Percentiles rank a stretch among this genome's conserved stretches.
These are phyloP conservation scores for Siphamia tubifer DNA, from an alignment of 2,113 vertebrate genomes.

Conservation along the genomic window DNA sequence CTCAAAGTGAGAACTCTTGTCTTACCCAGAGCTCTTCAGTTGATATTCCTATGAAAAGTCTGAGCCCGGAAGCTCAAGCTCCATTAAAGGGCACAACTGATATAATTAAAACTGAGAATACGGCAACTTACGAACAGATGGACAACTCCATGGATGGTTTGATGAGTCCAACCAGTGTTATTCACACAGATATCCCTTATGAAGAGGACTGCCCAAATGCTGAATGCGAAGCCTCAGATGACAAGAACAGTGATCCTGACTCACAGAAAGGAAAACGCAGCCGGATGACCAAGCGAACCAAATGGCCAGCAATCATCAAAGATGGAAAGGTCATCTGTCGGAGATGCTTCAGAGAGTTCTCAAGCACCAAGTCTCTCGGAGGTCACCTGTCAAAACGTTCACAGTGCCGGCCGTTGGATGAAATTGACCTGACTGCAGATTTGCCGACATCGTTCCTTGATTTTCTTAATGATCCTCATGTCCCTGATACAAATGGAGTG, in stretches of 20 bases:
- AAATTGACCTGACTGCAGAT: conserved; percentile 90
- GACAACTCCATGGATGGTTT: conserved; percentile 63
- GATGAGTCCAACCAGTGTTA: conserved; percentile 53
- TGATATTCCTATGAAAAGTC: conserved; percentile 79
- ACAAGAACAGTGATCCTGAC: conserved; percentile 74
- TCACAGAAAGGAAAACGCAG: conserved; percentile 88
- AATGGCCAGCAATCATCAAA: conserved; percentile 97
- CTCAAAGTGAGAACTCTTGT: conserved; percentile 73
- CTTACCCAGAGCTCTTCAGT: conserved; percentile 76
- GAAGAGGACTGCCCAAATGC: conserved; percentile 62
- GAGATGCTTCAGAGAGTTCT: conserved; percentile 96
- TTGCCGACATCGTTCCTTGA: conserved; percentile 91
- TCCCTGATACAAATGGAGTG: conserved; percentile 69
- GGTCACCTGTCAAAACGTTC: conserved; percentile 96
- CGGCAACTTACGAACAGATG: conserved; percentile 48
- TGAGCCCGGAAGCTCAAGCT: conserved; percentile 51
- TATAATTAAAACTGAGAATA: conserved; percentile 51
- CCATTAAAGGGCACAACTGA: conserved; percentile 43
- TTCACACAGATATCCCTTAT: conserved; percentile 66
- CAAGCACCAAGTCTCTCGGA: conserved; percentile 95
- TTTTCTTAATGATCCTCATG: conserved; percentile 88
- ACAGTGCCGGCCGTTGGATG: conserved; percentile 93
- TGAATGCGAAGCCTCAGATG: conserved; percentile 66
- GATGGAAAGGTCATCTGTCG: conserved; percentile 98
- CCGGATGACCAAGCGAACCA: conserved; percentile 86